Percentiles rank a stretch among this genome's conserved stretches.
phyloP scores from a whole-genome alignment of 2,888 invertebrate genomes.

The Ferrisia virgata region DNA sequence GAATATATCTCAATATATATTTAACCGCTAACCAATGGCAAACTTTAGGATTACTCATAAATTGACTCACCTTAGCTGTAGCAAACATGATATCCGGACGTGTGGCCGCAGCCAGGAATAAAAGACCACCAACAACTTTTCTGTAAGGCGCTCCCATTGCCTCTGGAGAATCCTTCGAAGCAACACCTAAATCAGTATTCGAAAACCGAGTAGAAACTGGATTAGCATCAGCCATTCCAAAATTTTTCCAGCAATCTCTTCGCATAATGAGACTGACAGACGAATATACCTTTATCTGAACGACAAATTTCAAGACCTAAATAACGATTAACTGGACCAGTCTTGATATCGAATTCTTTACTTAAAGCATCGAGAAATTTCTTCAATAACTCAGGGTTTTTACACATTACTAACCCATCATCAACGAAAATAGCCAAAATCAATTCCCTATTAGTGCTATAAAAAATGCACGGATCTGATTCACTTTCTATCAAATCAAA shows the following conservation, averaged over 20 bases:
- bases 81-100: conserved; percentile 48
- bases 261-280: conserved; percentile 45
- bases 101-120: conserved; percentile 40
- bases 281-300: conserved; percentile 36
- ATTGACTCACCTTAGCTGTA: conserved; percentile 43
- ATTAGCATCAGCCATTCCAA: conserved; percentile 44
- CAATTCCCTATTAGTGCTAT: conserved; percentile 48
- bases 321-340: conserved; percentile 47
- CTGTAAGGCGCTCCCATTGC: conserved; percentile 2
- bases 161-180: not conserved
- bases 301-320: conserved; percentile 49
- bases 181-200: conserved; percentile 36
- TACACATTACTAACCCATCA: conserved; percentile 50
- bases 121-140: conserved; percentile 38
- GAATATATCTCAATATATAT: not conserved
- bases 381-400: conserved; percentile 43
- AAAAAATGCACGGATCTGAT: conserved; percentile 51
- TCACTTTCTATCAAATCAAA: conserved; percentile 50
- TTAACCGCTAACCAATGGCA: not conserved
- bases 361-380: conserved; percentile 46
- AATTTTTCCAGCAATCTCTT: conserved; percentile 46
- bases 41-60: conserved; percentile 31
- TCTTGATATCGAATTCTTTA: conserved; percentile 47
- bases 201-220: conserved; percentile 36
- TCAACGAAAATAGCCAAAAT: conserved; percentile 51